These are phyloP conservation scores for Chrysolina oricalcia DNA, from an alignment of 2,888 invertebrate species.

Conservation along the genomic window DNA sequence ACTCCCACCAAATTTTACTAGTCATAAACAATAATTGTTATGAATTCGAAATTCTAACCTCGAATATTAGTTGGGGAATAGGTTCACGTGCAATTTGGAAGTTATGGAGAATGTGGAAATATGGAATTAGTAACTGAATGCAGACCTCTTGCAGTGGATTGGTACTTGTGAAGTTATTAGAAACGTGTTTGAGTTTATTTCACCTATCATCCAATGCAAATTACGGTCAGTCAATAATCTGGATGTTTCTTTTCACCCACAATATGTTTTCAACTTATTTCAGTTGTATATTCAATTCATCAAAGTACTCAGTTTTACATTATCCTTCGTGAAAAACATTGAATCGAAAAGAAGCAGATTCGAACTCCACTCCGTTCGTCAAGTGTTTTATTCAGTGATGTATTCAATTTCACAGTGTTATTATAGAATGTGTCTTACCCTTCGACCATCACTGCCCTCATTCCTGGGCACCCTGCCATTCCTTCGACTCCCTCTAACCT, in stretches of 20 bases:
- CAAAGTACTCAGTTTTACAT: no score
- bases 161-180: no score
- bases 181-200: no score
- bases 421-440: conserved; percentile 40
- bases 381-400: not conserved
- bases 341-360: no score
- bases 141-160: not conserved
- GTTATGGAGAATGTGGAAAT: not conserved
- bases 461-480: conserved; percentile 61
- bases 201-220: no score
- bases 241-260: no score
- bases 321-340: no score
- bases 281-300: no score
- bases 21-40: not conserved
- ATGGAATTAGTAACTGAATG: not conserved
- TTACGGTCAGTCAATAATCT: no score
- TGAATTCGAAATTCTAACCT: conserved; percentile 6
- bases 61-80: not conserved
- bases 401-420: no score
- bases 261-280: no score
- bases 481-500: conserved; percentile 59
- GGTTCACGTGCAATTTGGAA: not conserved
- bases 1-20: not conserved
- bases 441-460: conserved; percentile 38
- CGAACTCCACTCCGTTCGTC: not conserved